A percentile compares a stretch with the other conserved stretches of the same genome.
Evolutionary conservation across 2,888 invertebrate genomes (phyloP).

Genomic region (Agrilus mali): DNA sequence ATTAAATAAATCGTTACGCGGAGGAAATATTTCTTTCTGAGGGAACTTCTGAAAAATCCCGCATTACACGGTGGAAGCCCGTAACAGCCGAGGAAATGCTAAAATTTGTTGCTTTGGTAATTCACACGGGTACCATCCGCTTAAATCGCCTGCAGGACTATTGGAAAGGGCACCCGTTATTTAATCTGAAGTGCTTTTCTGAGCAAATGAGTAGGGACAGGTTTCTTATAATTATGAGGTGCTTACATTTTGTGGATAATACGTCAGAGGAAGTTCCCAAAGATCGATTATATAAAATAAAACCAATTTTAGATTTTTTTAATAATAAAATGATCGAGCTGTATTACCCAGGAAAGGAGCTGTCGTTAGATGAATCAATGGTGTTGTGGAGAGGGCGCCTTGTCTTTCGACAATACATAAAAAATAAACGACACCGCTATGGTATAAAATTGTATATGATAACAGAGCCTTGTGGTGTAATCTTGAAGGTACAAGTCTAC

Average conservation of each 20-base stretch:
- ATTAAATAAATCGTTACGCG: slow-evolving; percentile 5
- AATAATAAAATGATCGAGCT: slow-evolving; percentile 11
- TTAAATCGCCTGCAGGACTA: slow-evolving; percentile 22
- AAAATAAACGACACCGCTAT: slow-evolving; percentile 22
- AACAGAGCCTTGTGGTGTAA: slow-evolving; percentile 11
- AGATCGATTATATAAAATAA: slow-evolving; percentile 15
- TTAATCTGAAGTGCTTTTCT: slow-evolving; percentile 19
- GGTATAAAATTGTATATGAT: slow-evolving; percentile 25
- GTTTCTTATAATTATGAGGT: slow-evolving; percentile 21
- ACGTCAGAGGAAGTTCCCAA: background rate
- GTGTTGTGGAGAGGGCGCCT: slow-evolving; percentile 23
- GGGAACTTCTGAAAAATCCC: background rate
- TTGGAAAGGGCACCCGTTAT: slow-evolving; percentile 23
- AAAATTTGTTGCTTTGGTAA: background rate
- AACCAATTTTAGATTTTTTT: slow-evolving; percentile 1
- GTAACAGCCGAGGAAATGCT: background rate
- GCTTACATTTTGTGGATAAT: slow-evolving; percentile 22
- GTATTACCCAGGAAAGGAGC: slow-evolving; percentile 21
- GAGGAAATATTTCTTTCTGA: background rate
- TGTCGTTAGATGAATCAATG: slow-evolving; percentile 24
- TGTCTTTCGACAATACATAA: slow-evolving; percentile 20
- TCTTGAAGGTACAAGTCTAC: background rate
- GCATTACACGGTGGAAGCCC: slow-evolving; percentile 1
- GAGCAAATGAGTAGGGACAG: slow-evolving; percentile 21
- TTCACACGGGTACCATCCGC: slow-evolving; percentile 20